phyloP scores from a whole-genome alignment of 1,140 invertebrate species.

The Episyrphus balteatus region DNA sequence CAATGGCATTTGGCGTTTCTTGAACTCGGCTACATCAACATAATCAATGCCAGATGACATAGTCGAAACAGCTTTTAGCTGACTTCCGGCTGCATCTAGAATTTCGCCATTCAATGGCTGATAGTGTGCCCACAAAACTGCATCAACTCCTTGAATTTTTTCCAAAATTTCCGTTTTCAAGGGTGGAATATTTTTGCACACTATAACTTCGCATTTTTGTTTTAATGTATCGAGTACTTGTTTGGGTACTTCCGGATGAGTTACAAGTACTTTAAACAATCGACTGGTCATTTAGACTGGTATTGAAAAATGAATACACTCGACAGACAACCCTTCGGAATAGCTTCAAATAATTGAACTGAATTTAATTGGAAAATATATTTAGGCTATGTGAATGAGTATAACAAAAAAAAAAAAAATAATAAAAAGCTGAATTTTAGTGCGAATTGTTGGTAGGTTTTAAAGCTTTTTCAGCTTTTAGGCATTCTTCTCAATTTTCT shows the following conservation, averaged over 20 bases:
- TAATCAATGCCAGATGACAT: slow-evolving; percentile 79
- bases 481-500: no score
- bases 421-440: no score
- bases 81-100: slow-evolving; percentile 51
- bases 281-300: background rate
- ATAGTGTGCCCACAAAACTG: slow-evolving; percentile 56
- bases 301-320: no score
- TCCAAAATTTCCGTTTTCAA: slow-evolving; percentile 43
- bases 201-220: slow-evolving; percentile 24
- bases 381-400: no score
- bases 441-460: no score
- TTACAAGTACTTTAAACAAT: slow-evolving; percentile 36
- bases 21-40: slow-evolving; percentile 53
- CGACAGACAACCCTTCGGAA: no score
- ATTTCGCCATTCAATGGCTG: slow-evolving; percentile 61
- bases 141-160: slow-evolving; percentile 52
- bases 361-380: no score
- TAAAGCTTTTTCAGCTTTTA: no score
- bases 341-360: no score
- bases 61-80: slow-evolving; percentile 74
- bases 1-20: slow-evolving; percentile 50
- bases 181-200: slow-evolving; percentile 29
- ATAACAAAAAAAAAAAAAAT: no score
- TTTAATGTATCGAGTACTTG: slow-evolving; percentile 34
- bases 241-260: slow-evolving; percentile 33